Evolutionary conservation across 1,140 invertebrate genomes (phyloP), one percentile per base, ranked within the genome.

Genomic region (Bombus pyrosoma): DNA sequence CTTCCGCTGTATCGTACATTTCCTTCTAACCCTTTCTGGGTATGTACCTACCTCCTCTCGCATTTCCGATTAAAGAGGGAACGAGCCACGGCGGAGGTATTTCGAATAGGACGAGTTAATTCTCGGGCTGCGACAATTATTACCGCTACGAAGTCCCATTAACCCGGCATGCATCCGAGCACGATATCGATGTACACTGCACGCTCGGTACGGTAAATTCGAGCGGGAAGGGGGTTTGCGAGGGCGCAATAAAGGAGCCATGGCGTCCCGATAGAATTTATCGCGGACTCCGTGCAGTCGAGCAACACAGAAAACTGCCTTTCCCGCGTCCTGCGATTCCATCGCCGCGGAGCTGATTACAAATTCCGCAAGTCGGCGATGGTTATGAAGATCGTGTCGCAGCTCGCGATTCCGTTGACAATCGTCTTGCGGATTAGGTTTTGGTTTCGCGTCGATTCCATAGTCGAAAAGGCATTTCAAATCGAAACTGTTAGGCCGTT

Each of bases 231-330:
- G 75, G 47, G 75, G 41, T 62, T 59, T 39, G 53, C 34, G 66
- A 68, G n/a, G 53, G 53, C n/a, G 76, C 68, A 72, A 85, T 85
- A 85, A 85, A 80, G 83, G 83, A 43, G 15, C 37, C 68, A 41
- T 53, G 41, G 76, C 68, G 25, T 62, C 28, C 28, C 53, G 75
- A 84, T 79, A 72, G 76, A 85, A 85, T 85, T 85, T 85, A 85
- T 85, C 39, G 75, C 53, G 39, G 18, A 34, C 32, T n/a, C 6
- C 0, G 34, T 59, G 15, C 13, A 18, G 15, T 22, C 13, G 47
- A 13, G n/a, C 22, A 34, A 43, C 53, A 43, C 53, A 22, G 82
- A 84, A 84, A 84, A 84, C 72, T 84, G 75, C 73, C 28, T 77
- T 77, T 77, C 1, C 57, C 73, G 37, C 18, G 59, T n/a, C 37